These are phyloP conservation scores for Tetranychus truncatus DNA, from an alignment of 2,888 invertebrate genomes.

Conservation along the genomic window DNA sequence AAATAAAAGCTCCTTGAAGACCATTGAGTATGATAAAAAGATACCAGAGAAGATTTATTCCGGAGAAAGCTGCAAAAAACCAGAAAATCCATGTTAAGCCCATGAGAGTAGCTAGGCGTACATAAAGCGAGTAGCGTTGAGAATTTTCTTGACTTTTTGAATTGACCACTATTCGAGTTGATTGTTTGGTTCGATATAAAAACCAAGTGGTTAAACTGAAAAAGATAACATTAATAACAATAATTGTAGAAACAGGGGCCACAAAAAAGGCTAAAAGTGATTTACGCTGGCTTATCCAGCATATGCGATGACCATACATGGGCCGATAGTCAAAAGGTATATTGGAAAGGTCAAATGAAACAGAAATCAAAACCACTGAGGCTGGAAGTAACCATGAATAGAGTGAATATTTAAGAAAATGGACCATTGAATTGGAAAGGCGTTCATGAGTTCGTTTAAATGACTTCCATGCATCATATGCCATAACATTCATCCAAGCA, in stretches of 20 bases:
- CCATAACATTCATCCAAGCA: constrained; percentile 40
- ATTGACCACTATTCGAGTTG: constrained; percentile 11
- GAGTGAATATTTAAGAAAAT: constrained; percentile 27
- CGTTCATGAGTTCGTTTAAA: constrained; percentile 10
- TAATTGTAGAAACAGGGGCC: constrained; percentile 35
- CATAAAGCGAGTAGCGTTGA: constrained; percentile 32
- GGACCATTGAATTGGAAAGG: background rate
- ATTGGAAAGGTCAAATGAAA: constrained; percentile 11
- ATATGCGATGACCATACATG: constrained; percentile 26
- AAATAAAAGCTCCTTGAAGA: constrained; percentile 38
- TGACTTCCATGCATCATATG: constrained; percentile 34
- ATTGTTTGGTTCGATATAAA: constrained; percentile 34
- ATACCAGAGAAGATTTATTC: constrained; percentile 34
- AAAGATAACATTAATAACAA: constrained; percentile 34
- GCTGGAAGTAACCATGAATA: constrained; percentile 30
- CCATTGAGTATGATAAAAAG: constrained; percentile 37
- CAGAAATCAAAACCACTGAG: constrained; percentile 26
- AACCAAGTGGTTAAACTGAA: constrained; percentile 33
- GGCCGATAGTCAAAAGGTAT: constrained; percentile 1
- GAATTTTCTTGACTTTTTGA: constrained; percentile 7
- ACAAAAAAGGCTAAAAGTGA: constrained; percentile 39
- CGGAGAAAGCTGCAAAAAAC: constrained; percentile 35
- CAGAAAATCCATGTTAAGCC: constrained; percentile 38
- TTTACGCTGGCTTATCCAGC: constrained; percentile 38
- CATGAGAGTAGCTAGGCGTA: constrained; percentile 37